These are phyloP conservation scores for Gopherus evgoodei DNA, from an alignment of 2,113 vertebrate species.

Conservation along the genomic window DNA sequence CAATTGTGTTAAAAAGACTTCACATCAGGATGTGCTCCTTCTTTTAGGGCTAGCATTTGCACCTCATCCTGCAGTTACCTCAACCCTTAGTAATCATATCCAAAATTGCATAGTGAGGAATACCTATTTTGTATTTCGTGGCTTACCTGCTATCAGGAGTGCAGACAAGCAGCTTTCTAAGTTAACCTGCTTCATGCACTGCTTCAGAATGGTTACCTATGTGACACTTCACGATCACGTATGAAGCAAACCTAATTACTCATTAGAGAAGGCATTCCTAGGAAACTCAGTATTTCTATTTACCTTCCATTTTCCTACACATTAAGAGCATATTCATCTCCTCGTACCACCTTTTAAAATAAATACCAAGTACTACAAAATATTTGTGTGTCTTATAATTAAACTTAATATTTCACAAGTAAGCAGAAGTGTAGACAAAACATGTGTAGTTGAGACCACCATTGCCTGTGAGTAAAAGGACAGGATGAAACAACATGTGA, in stretches of 20 bases:
- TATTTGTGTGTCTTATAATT: not conserved
- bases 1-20: not conserved
- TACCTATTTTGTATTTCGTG: not conserved
- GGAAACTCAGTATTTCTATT: not conserved
- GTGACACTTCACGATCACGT: not conserved
- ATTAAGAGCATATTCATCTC: not conserved
- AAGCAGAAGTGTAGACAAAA: not conserved
- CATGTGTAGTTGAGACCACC: accelerated
- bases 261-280: not conserved
- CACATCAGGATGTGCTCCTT: not conserved
- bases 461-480: not conserved
- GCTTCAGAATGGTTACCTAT: not conserved
- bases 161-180: not conserved
- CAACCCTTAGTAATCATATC: not conserved
- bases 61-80: not conserved
- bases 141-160: not conserved
- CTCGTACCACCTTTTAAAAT: not conserved
- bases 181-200: not conserved
- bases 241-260: not conserved
- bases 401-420: not conserved
- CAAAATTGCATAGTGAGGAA: not conserved
- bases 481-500: not conserved
- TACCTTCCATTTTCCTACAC: not conserved
- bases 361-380: not conserved
- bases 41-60: not conserved